These are phyloP conservation scores for Galagoides demidoff DNA, from an alignment of 2,797 vertebrate genomes.

Conservation along the genomic window DNA sequence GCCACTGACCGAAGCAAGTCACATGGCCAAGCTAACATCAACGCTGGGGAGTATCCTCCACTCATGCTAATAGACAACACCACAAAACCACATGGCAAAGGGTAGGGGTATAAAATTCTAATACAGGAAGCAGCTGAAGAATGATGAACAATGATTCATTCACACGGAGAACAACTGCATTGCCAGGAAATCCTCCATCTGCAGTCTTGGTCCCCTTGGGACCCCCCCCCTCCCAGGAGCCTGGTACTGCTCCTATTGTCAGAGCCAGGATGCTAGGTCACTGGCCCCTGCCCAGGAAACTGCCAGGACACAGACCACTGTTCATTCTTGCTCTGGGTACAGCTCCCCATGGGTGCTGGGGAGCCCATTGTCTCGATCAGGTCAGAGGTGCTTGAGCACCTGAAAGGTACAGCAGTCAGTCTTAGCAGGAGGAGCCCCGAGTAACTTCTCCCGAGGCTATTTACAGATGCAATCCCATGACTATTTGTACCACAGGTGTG, in stretches of 20 bases:
- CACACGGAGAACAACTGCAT: background rate
- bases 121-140: background rate
- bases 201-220: rapidly evolving
- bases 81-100: background rate
- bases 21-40: background rate
- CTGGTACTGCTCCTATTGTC: background rate
- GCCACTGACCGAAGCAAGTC: background rate
- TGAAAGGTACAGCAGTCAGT: no score
- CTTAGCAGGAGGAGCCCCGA: no score
- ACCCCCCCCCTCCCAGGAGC: background rate
- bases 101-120: background rate
- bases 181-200: background rate
- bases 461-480: no score
- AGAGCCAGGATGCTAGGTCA: no score
- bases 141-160: background rate
- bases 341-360: no score
- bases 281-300: no score
- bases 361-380: no score
- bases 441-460: no score
- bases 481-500: no score
- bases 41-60: background rate
- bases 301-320: no score
- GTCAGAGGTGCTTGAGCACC: no score
- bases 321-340: no score
- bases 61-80: background rate